Percentiles rank a stretch among this genome's conserved stretches.
Conservation (phyloP, 1,140 invertebrate genomes). For the Holcopasites calliopsidis region DNA sequence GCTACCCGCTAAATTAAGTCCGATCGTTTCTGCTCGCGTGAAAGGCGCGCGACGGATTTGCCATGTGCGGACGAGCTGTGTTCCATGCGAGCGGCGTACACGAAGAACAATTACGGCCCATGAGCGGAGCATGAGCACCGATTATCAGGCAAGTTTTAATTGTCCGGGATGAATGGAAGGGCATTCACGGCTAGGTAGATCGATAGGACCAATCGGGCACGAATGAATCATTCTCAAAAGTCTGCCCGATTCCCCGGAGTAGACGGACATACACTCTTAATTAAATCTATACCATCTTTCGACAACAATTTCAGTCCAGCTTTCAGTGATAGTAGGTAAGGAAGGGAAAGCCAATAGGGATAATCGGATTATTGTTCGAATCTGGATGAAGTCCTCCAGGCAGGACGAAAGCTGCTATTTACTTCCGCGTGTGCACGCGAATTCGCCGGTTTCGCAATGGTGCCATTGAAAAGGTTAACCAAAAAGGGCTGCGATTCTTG, state of each 20-base stretch:
- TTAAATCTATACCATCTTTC: too few relatives aligned
- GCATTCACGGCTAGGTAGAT: background rate
- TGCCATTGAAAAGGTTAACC: constrained; percentile 10
- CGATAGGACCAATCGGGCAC: background rate
- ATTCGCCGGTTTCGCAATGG: background rate
- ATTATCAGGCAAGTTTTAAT: constrained; percentile 31
- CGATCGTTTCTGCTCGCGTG: background rate
- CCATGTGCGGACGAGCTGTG: background rate
- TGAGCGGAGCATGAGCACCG: constrained; percentile 26
- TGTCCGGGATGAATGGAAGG: background rate
- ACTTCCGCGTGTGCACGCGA: background rate
- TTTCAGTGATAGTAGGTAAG: too few relatives aligned
- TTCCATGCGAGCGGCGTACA: background rate
- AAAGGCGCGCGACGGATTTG: background rate
- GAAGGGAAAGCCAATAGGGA: too few relatives aligned
- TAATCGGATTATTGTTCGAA: background rate
- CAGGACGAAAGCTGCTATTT: background rate
- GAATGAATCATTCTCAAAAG: background rate
- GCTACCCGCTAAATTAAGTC: too few relatives aligned
- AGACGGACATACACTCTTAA: too few relatives aligned
- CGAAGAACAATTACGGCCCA: constrained; percentile 6
- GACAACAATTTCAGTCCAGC: too few relatives aligned
- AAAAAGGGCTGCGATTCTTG: constrained; percentile 22
- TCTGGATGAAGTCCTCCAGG: background rate
- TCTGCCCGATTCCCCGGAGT: too few relatives aligned